Conservation (phyloP, 2,888 invertebrate species). For the Thymelicus lineola region DNA sequence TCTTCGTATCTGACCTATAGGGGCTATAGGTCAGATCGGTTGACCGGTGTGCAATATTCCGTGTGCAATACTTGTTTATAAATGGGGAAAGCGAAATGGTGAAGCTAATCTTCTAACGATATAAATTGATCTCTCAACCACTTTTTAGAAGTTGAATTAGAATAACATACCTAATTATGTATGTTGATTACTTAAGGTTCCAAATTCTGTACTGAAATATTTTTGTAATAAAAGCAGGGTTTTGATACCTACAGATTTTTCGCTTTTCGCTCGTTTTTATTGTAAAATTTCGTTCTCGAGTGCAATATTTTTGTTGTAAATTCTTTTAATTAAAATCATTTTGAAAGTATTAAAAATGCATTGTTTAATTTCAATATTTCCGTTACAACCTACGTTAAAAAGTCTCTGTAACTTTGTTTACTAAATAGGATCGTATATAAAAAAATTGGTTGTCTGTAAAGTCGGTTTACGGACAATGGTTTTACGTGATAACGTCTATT, state of each 20-base stretch:
- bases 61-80: conserved; percentile 21
- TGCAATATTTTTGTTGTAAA: conserved; percentile 58
- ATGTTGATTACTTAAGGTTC: background rate
- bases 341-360: background rate
- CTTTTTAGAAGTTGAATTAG: no score
- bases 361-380: conserved; percentile 2
- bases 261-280: conserved; percentile 1
- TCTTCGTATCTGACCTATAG: background rate
- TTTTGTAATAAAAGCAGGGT: background rate
- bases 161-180: no score
- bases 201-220: background rate
- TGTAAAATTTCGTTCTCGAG: conserved; percentile 35
- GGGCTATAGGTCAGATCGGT: background rate
- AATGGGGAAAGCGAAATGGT: no score
- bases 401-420: no score
- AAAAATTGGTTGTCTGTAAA: no score
- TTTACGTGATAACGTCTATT: no score
- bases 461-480: no score
- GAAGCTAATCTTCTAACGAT: no score
- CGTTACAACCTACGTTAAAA: no score
- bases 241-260: no score
- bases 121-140: no score
- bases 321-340: conserved; percentile 38
- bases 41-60: conserved; percentile 23
- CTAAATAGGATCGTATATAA: no score